These are phyloP conservation scores for Notospermus geniculatus DNA, from an alignment of 1,140 invertebrate genomes.

Conservation along the genomic window DNA sequence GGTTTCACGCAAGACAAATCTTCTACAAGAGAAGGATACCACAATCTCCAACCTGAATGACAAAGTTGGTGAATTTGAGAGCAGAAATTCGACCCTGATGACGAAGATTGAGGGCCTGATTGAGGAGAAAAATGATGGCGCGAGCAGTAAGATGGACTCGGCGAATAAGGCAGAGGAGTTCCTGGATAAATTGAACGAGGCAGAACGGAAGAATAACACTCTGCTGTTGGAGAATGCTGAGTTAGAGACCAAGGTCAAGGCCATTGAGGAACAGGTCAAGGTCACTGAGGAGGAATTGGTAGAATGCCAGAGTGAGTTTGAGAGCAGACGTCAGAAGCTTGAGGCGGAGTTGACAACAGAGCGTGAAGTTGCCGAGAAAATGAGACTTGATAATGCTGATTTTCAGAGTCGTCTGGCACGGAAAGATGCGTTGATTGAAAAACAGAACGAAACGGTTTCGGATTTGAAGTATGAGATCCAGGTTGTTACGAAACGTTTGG, in stretches of 20 bases:
- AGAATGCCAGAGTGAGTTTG: no score
- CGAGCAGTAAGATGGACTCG: conserved; percentile 24
- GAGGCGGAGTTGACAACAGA: no score
- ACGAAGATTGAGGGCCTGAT: conserved; percentile 25
- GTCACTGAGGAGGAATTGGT: no score
- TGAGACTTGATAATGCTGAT: no score
- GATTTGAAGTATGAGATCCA: conserved; percentile 4
- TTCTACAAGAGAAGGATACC: conserved; percentile 19
- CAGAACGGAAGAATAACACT: no score
- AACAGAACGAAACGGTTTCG: neutral
- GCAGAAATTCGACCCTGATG: conserved; percentile 27
- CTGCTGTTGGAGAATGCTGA: no score
- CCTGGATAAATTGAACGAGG: conserved; percentile 20
- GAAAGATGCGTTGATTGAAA: no score
- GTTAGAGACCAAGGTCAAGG: no score
- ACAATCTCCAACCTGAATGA: conserved; percentile 22
- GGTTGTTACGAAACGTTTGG: neutral
- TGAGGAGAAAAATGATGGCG: conserved; percentile 25
- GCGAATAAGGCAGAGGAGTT: conserved; percentile 25
- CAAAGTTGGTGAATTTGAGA: conserved; percentile 24
- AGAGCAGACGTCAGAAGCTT: no score
- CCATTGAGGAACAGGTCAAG: no score
- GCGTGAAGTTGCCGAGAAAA: no score
- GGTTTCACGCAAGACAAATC: conserved; percentile 58
- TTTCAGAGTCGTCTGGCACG: no score